phyloP scores from a whole-genome alignment of 2,888 invertebrate genomes.

The Caenorhabditis panamensis region DNA sequence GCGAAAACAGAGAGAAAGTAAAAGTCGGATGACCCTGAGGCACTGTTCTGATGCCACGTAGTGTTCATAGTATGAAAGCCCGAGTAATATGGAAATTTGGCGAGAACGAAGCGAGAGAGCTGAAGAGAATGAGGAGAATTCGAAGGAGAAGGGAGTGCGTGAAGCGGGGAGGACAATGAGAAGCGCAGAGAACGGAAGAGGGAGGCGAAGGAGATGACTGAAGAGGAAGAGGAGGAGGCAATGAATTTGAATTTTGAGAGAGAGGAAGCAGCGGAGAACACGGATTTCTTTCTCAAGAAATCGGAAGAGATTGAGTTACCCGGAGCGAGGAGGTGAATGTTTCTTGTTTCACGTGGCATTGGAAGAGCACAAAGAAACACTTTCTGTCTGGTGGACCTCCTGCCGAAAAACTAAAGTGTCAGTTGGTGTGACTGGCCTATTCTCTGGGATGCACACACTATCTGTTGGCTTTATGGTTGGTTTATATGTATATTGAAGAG shows the following conservation, averaged over 20 bases:
- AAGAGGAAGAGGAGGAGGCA: slow-evolving; percentile 1
- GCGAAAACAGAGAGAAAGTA: slow-evolving; percentile 84
- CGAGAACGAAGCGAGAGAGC: slow-evolving; percentile 29
- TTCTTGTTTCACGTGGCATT: slow-evolving; percentile 5
- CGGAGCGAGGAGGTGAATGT: neutral
- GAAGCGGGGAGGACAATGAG: slow-evolving; percentile 18
- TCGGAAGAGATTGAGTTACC: neutral
- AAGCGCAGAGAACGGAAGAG: slow-evolving; percentile 34
- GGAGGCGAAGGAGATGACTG: slow-evolving; percentile 8
- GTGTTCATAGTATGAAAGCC: neutral
- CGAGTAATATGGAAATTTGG: slow-evolving; percentile 41
- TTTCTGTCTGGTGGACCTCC: neutral
- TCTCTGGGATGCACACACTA: neutral
- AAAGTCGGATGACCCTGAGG: slow-evolving; percentile 82
- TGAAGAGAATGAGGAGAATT: slow-evolving; percentile 8
- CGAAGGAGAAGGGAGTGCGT: slow-evolving; percentile 28
- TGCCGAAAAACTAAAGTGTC: neutral
- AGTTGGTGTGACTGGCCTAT: neutral
- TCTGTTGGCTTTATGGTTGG: neutral
- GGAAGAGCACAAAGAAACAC: neutral
- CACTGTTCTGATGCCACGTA: slow-evolving; percentile 14
- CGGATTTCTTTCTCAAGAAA: slow-evolving; percentile 4
- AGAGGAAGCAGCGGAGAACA: neutral
- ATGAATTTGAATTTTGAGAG: slow-evolving; percentile 19
- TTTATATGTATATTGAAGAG: neutral